These are phyloP conservation scores for Mormoops blainvillei DNA, from an alignment of 2,113 vertebrate species.

Conservation along the genomic window DNA sequence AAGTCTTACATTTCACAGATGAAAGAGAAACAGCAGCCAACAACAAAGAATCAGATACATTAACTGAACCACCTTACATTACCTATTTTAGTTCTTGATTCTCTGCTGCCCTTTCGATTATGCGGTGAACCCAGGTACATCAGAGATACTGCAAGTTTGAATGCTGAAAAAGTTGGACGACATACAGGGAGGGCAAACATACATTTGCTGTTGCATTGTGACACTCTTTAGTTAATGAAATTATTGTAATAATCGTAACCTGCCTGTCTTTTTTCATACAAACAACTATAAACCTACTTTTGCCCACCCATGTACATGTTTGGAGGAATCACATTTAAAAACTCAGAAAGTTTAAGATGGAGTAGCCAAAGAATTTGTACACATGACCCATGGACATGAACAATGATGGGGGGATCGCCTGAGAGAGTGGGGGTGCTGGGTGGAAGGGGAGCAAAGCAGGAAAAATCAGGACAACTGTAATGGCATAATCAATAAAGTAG, in stretches of 20 bases:
- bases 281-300: neutral
- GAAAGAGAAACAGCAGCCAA: neutral
- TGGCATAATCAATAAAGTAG: too few species aligned
- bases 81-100: neutral
- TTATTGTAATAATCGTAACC: neutral
- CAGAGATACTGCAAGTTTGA: neutral
- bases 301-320: neutral
- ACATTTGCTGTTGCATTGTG: neutral
- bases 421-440: too few species aligned
- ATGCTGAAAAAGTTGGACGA: neutral
- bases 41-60: neutral
- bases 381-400: too few species aligned
- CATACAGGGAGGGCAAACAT: neutral
- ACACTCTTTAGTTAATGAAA: neutral
- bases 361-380: too few species aligned
- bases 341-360: neutral
- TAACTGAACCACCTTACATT: neutral
- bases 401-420: too few species aligned
- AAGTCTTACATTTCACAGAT: neutral
- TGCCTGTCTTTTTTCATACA: too few species aligned
- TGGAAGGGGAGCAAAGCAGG: too few species aligned
- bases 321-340: conserved; percentile 13
- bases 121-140: neutral
- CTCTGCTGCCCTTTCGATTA: neutral
- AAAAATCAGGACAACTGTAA: too few species aligned